A percentile compares a stretch with the other conserved stretches of the same genome.
phyloP scores from a whole-genome alignment of 2,888 invertebrate species.

The Dendrolimus pini region DNA sequence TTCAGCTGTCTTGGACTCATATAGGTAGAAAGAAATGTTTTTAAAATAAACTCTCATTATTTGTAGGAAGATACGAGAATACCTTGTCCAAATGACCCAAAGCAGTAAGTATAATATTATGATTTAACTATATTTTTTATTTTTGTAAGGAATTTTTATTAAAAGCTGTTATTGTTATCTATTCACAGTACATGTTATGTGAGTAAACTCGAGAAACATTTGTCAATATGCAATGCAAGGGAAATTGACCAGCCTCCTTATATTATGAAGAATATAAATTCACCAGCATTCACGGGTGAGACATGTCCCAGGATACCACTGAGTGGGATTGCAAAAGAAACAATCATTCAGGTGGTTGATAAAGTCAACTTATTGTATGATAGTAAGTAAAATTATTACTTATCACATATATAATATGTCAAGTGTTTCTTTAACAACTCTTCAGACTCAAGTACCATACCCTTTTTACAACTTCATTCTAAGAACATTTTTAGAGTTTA shows the following conservation, averaged over 20 bases:
- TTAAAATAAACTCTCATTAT: conserved; percentile 3
- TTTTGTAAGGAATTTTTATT: too few relatives aligned
- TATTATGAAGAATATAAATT: conserved; percentile 71
- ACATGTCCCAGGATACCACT: conserved; percentile 34
- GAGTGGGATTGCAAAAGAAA: conserved; percentile 36
- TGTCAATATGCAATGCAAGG: conserved; percentile 84
- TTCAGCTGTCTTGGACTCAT: background rate
- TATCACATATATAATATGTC: too few relatives aligned
- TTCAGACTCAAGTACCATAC: too few relatives aligned
- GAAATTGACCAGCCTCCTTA: conserved; percentile 66
- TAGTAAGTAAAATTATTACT: conserved; percentile 34
- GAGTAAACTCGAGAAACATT: conserved; percentile 81
- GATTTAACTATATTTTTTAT: too few relatives aligned
- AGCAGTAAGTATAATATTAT: conserved; percentile 75
- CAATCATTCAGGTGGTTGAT: conserved; percentile 40
- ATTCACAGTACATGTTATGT: conserved; percentile 80
- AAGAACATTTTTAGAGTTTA: too few relatives aligned
- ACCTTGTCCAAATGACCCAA: conserved; percentile 83
- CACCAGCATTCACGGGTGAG: conserved; percentile 25
- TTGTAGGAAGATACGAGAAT: conserved; percentile 72
- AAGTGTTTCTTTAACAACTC: too few relatives aligned
- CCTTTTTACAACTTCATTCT: too few relatives aligned
- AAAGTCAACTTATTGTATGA: conserved; percentile 58
- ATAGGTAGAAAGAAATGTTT: background rate
- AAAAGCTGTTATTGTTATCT: background rate